Conservation (phyloP, 1,140 invertebrate species). For the Neocloeon triangulifer region DNA sequence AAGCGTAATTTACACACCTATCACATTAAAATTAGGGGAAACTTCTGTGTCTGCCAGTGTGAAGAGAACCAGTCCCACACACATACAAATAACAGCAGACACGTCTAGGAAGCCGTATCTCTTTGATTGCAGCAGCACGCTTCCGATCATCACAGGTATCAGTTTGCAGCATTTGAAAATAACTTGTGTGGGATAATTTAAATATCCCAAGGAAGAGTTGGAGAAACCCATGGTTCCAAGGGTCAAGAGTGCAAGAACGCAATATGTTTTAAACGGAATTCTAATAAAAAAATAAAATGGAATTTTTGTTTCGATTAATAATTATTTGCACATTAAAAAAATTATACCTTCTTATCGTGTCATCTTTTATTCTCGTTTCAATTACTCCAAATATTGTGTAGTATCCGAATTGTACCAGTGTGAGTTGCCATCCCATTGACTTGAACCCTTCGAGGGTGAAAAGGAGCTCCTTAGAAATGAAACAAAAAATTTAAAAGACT, state of each 20-base stretch:
- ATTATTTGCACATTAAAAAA: slow-evolving; percentile 3
- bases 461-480: slow-evolving; percentile 51
- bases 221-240: slow-evolving; percentile 91
- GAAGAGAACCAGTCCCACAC: slow-evolving; percentile 75
- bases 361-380: slow-evolving; percentile 37
- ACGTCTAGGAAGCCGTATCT: slow-evolving; percentile 66
- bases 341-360: slow-evolving; percentile 38
- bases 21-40: slow-evolving; percentile 64
- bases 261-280: slow-evolving; percentile 64
- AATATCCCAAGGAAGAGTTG: slow-evolving; percentile 80
- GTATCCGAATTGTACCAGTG: slow-evolving; percentile 72
- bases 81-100: slow-evolving; percentile 65
- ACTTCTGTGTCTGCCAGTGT: slow-evolving; percentile 77
- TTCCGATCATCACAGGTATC: slow-evolving; percentile 81
- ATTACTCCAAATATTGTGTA: slow-evolving; percentile 55
- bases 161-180: slow-evolving; percentile 94
- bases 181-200: slow-evolving; percentile 87
- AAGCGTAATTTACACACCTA: slow-evolving; percentile 24
- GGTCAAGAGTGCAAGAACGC: slow-evolving; percentile 61
- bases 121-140: slow-evolving; percentile 79
- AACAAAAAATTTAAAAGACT: slow-evolving; percentile 6
- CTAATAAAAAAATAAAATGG: slow-evolving; percentile 23
- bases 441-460: slow-evolving; percentile 73
- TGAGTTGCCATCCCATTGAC: slow-evolving; percentile 80
- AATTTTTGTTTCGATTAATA: slow-evolving; percentile 6